phyloP scores from a whole-genome alignment of 2,113 vertebrate genomes.

The human (Homo sapiens) region GRCh38 chr3:25088501-25089000 shows the following conservation, averaged over 20 bases:
- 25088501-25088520: slow-evolving; percentile 88
- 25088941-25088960: not conserved
- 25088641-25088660: slow-evolving; percentile 84
- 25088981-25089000: not conserved
- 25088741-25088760: slow-evolving; percentile 44
- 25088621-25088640: slow-evolving; percentile 88
- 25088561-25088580: slow-evolving; percentile 87
- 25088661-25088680: slow-evolving; percentile 83
- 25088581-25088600: slow-evolving; percentile 87
- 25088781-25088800: slow-evolving; percentile 19
- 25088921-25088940: not conserved
- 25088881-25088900: not conserved
- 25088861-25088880: not conserved
- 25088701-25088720: slow-evolving; percentile 34
- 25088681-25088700: slow-evolving; percentile 81
- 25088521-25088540: slow-evolving; percentile 86
- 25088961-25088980: not conserved
- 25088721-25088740: slow-evolving; percentile 33
- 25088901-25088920: not conserved
- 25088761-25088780: slow-evolving; percentile 10
- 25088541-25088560: slow-evolving; percentile 88
- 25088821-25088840: not conserved
- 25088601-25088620: slow-evolving; percentile 86
- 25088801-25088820: not conserved
- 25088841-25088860: slow-evolving; percentile 27